phyloP scores from a whole-genome alignment of 1,140 invertebrate genomes.

The Camponotus vicinus region DNA sequence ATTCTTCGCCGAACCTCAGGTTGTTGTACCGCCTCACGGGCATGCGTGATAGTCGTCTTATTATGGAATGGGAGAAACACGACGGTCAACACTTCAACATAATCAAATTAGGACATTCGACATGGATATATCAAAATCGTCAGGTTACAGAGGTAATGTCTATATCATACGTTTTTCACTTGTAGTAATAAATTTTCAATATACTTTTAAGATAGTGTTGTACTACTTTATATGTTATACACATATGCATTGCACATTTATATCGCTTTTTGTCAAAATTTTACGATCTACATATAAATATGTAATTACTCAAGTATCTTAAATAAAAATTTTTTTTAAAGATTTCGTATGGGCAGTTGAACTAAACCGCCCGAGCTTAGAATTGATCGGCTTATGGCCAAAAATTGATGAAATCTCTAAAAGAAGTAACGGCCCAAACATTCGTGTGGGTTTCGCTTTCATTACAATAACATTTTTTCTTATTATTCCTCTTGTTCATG shows the following conservation, averaged over 20 bases:
- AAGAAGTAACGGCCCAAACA: not conserved
- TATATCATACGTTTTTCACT: too few relatives aligned
- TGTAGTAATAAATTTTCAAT: too few relatives aligned
- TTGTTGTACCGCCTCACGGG: not conserved
- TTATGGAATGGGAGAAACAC: not conserved
- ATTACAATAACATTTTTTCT: not conserved
- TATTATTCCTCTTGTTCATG: not conserved
- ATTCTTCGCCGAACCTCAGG: not conserved
- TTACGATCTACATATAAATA: not conserved
- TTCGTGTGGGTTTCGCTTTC: not conserved
- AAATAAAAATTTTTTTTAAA: conserved; percentile 13
- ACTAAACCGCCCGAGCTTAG: conserved; percentile 27
- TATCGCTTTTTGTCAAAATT: not conserved
- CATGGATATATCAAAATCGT: not conserved
- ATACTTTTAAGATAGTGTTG: too few relatives aligned
- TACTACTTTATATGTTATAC: not conserved
- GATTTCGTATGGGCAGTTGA: conserved; percentile 57
- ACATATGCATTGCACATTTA: not conserved
- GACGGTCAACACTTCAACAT: not conserved
- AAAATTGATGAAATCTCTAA: not conserved
- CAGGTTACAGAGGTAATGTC: not conserved
- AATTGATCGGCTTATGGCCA: conserved; percentile 44
- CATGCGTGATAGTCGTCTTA: not conserved
- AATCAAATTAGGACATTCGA: not conserved
- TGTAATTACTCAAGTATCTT: not conserved